Base-by-base conservation (phyloP, 2,797 vertebrate species). In the Coregonus suidteri region DNA sequence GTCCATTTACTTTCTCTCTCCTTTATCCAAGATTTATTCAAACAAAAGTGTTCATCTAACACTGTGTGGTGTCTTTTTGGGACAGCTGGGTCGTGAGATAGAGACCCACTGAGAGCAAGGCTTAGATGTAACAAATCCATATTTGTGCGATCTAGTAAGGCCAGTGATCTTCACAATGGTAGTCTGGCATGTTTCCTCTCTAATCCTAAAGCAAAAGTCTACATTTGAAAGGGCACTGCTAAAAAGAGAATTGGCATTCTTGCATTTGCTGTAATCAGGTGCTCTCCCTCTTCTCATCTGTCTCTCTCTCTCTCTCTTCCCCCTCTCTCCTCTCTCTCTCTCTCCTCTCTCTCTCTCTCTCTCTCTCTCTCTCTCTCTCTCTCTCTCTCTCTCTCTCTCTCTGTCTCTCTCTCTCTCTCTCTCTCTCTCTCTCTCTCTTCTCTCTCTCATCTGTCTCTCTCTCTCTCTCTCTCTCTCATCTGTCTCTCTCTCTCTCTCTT, bases 1-100 rank as follows among this genome's bases (percentile, higher is more conserved):
- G 83, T 82, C 83, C 86, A 82, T 92, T 92, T 90, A 77, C 84
- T 80, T 84, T 82, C 11, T 67, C 69, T 47, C 9, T 47, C 41
- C 41, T 47, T 47, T 47, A 47, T 67, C 82, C 82, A 75, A 81
- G 78, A 89, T 91, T 86, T 88, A 88, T 90, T 89, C 79, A 89
- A 77, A 87, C 82, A 86, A 82, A 77, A 72, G 79, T 59, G 30
- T 35, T 71, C 41, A 51, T 37, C 56, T 59, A 59, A 59, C 56
- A 59, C 13, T 31, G 64, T 15, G 30, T 65, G 64, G 64, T 65
- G 64, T 31, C 20, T 65, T 30, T 31, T 65, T 11, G 64, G 30
- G 64, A 65, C 20, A 65, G n/a, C 56, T n/a, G 56, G 5, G 56
- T n/a, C 56, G 6, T 59, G 25, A 65, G 64, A 25, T 11, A 65